Base-by-base conservation (phyloP, 2,888 invertebrate genomes). In the Dolomedes plantarius region DNA sequence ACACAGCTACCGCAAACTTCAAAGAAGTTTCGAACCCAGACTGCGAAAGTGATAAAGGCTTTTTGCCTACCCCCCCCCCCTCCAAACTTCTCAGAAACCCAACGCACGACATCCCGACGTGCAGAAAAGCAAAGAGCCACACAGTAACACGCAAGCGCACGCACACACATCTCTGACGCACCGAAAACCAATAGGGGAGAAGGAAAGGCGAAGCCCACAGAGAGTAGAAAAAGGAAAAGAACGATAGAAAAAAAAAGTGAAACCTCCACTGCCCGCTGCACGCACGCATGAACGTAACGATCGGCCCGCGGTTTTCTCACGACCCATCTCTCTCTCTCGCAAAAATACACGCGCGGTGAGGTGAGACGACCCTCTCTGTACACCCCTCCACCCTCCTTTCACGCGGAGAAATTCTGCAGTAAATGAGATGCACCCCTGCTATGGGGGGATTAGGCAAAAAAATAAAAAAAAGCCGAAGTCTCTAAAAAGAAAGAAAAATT, bases 351-450 rank as follows among this genome's bases (percentile, higher is more conserved):
- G 67, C 31, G 29, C 31, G 32, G 19, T 56, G 56, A 56, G 56
- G 56, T 56, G 56, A 56, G 23, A 56, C 56, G 67, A 36, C 19
- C 36, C 23, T 11, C 6, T 13, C n/a, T 3, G n/a, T n/a, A n/a
- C n/a, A n/a, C 27, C 32, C n/a, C n/a, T 7, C 27, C 39, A 6
- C 39, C 69, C 28, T 28, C 27, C 28, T 1, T 16, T 13, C 69
- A 41, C 41, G 32, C 29, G 31, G 31, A 72, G n/a, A 72, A 29
- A 72, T 72, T 29, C 72, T 50, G n/a, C 7, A 46, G 41, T 65
- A 81, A 85, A 85, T 85, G 76, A 77, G 77, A 85, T 85, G 83
- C 77, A 85, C 83, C 83, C 82, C 83, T 65, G n/a, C 71, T 23
- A 29, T 28, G n/a, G 19, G 23, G 16, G n/a, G 71, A n/a, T n/a